phyloP scores from a whole-genome alignment of 2,797 vertebrate species.

The Phataginus tricuspis region DNA sequence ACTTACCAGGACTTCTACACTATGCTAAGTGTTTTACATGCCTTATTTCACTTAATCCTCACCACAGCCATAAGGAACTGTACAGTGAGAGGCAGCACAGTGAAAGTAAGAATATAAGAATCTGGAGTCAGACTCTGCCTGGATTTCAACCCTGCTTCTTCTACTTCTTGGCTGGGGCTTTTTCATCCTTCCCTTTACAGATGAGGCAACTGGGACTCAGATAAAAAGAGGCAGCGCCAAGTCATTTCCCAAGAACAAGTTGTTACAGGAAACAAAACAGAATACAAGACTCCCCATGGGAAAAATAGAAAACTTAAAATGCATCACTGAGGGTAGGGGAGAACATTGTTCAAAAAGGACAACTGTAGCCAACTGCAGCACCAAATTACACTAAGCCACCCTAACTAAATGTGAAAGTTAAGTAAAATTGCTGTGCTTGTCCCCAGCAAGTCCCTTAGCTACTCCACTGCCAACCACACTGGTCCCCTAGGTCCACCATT shows the following conservation, averaged over 20 bases:
- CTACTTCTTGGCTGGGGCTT: not conserved
- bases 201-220: not conserved
- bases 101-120: not conserved
- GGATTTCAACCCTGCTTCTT: not conserved
- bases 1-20: not conserved
- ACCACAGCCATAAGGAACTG: not conserved
- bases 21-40: not conserved
- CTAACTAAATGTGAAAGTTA: not conserved
- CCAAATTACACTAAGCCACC: not conserved
- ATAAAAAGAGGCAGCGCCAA: not conserved
- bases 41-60: not conserved
- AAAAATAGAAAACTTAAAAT: conserved; percentile 10
- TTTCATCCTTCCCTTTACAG: not conserved
- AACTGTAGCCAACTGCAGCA: not conserved
- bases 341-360: not conserved
- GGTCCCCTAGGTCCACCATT: not conserved
- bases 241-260: not conserved
- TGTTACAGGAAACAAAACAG: not conserved
- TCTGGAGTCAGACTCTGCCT: not conserved
- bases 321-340: accelerated
- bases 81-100: not conserved
- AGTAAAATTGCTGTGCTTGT: not conserved
- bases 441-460: not conserved
- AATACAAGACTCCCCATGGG: not conserved
- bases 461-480: not conserved